phyloP scores from a whole-genome alignment of 2,113 vertebrate species.

The Pangasianodon hypophthalmus region DNA sequence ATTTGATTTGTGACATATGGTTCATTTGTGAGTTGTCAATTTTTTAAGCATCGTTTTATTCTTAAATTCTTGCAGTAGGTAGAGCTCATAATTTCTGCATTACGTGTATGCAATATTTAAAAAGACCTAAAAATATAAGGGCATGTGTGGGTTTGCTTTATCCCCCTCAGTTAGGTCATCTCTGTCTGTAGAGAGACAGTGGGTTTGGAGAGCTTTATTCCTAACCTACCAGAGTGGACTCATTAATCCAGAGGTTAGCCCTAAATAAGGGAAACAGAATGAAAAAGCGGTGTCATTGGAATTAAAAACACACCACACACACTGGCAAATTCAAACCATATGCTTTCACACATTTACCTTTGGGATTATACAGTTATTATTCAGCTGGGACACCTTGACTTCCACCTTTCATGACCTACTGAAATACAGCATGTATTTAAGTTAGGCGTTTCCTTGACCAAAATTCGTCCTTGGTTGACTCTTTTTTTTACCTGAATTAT shows the following conservation, averaged over 20 bases:
- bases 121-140: constrained; percentile 49
- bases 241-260: constrained; percentile 71
- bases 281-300: constrained; percentile 67
- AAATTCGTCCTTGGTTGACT: constrained; percentile 1
- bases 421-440: constrained; percentile 19
- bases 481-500: not conserved
- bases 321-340: constrained; percentile 76
- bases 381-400: constrained; percentile 45
- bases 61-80: constrained; percentile 19
- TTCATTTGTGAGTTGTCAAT: not conserved
- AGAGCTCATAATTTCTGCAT: constrained; percentile 42
- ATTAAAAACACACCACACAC: constrained; percentile 73
- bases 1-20: not conserved
- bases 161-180: constrained; percentile 42
- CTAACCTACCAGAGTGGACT: constrained; percentile 41
- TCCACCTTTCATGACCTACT: constrained; percentile 67
- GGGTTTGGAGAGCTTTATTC: constrained; percentile 20
- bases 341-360: constrained; percentile 66
- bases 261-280: constrained; percentile 74
- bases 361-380: constrained; percentile 71
- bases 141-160: constrained; percentile 37
- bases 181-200: constrained; percentile 29
- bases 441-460: not conserved
- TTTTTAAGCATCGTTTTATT: not conserved
- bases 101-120: constrained; percentile 26